Evolutionary conservation across 2,113 vertebrate species (phyloP).

Genomic region (Hypanus sabinus): DNA sequence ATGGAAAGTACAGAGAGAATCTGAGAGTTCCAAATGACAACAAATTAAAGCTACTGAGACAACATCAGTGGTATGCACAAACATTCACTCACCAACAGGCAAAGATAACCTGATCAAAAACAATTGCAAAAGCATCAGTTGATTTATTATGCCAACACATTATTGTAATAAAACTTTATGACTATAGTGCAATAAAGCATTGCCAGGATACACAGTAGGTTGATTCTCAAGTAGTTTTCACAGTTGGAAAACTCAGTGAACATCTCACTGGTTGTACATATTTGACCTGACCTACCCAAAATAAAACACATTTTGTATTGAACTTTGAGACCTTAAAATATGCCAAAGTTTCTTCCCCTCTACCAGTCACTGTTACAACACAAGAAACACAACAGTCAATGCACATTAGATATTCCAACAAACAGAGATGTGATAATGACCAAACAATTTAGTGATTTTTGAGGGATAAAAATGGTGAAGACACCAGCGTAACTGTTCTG

Average conservation of each 20-base stretch:
- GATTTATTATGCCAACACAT: neutral
- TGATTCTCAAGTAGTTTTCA: neutral
- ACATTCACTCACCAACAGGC: neutral
- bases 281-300: neutral
- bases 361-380: too few species aligned
- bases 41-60: neutral
- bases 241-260: neutral
- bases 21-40: neutral
- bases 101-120: neutral
- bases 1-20: neutral
- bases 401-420: neutral
- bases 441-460: too few species aligned
- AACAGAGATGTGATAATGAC: neutral
- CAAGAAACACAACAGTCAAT: too few species aligned
- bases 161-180: neutral
- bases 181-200: neutral
- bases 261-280: neutral
- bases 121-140: neutral
- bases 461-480: too few species aligned
- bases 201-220: neutral
- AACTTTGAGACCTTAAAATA: too few species aligned
- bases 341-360: too few species aligned
- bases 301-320: too few species aligned
- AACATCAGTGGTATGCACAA: neutral
- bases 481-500: too few species aligned